These are phyloP conservation scores for Endomychus coccineus DNA, from an alignment of 2,888 invertebrate genomes.

Conservation along the genomic window DNA sequence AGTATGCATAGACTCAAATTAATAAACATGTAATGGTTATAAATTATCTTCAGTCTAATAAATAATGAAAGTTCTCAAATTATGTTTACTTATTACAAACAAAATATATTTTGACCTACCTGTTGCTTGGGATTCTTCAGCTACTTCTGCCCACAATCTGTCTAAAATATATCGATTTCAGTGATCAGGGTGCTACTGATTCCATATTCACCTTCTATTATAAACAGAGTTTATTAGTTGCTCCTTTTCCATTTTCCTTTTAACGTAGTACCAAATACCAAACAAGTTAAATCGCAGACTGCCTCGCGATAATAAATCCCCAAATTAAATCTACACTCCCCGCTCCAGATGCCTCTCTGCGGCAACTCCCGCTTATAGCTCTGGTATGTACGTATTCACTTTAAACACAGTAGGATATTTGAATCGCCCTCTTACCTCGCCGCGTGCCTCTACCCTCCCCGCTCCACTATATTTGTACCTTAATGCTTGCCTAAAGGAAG, in stretches of 20 bases:
- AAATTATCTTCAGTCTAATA: too few species aligned
- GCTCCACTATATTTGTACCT: conserved; percentile 11
- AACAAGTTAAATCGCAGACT: too few species aligned
- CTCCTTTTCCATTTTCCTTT: not conserved
- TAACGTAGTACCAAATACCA: too few species aligned
- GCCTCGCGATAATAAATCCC: too few species aligned
- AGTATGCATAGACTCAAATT: too few species aligned
- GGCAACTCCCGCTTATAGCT: not conserved
- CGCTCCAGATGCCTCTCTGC: not conserved
- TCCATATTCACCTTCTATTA: not conserved
- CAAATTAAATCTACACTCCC: not conserved
- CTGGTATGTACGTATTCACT: not conserved
- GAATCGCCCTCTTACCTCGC: too few species aligned
- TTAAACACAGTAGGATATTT: too few species aligned
- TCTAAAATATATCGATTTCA: not conserved
- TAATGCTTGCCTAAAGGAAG: conserved; percentile 9
- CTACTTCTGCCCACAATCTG: not conserved
- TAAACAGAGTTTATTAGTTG: conserved; percentile 1
- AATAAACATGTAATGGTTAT: too few species aligned
- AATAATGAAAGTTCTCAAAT: too few species aligned
- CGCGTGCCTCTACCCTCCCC: not conserved
- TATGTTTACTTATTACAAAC: too few species aligned
- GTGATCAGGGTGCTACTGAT: not conserved
- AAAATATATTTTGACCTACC: too few species aligned
- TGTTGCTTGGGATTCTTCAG: not conserved